These are phyloP conservation scores for Diadema setosum DNA, from an alignment of 35 echinoderm and acorn worm genomes.

Conservation along the genomic window DNA sequence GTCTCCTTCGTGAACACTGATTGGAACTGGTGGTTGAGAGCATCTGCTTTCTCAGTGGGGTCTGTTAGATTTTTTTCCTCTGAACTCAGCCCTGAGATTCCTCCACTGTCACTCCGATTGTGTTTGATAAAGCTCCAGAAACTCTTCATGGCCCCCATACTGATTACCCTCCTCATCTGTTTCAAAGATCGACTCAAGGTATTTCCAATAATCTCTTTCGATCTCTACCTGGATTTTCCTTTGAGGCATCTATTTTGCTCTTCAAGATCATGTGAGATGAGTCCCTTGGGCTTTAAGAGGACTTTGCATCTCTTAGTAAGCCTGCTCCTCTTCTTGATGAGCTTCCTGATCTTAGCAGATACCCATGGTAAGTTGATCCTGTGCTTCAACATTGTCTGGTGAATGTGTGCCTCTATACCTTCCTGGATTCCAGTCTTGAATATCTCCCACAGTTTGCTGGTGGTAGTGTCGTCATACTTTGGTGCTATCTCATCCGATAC, in stretches of 20 bases:
- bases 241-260: background rate
- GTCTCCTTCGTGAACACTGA: background rate
- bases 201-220: background rate
- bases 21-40: background rate
- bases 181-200: background rate
- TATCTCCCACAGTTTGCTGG: background rate
- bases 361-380: background rate
- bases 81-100: background rate
- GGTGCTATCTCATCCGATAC: background rate
- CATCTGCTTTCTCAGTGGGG: background rate
- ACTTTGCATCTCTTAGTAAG: background rate
- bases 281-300: background rate
- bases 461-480: background rate
- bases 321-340: background rate
- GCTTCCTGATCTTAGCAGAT: background rate
- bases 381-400: background rate
- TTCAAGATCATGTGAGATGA: background rate
- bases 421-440: background rate
- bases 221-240: background rate
- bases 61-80: background rate
- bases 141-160: conserved; percentile 13
- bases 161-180: background rate
- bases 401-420: background rate
- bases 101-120: background rate
- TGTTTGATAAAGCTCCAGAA: conserved; percentile 19